phyloP scores from a whole-genome alignment of 2,888 invertebrate species.

The Miltochrista miniata region DNA sequence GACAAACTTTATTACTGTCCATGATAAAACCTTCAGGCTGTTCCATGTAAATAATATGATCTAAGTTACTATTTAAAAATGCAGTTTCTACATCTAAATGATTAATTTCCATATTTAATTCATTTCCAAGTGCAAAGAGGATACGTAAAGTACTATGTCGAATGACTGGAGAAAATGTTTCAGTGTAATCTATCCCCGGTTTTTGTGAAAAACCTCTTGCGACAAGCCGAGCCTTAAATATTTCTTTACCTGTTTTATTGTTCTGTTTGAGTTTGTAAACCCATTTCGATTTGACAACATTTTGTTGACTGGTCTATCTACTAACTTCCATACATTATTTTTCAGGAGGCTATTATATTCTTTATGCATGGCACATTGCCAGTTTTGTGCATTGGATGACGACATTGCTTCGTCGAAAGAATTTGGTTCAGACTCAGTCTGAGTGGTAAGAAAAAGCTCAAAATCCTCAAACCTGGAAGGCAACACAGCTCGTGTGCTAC shows the following conservation, averaged over 20 bases:
- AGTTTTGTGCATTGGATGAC: background rate
- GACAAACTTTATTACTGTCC: background rate
- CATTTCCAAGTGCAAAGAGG: conserved; percentile 1
- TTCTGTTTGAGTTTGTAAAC: background rate
- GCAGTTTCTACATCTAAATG: conserved; percentile 7
- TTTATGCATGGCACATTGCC: conserved; percentile 2
- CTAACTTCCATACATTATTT: conserved; percentile 2
- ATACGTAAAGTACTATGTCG: conserved; percentile 8
- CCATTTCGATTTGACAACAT: background rate
- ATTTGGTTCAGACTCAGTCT: background rate
- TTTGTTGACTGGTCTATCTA: background rate
- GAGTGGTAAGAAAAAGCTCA: background rate
- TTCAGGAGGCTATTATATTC: conserved; percentile 4
- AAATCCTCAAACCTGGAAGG: background rate
- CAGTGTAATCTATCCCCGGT: conserved; percentile 6
- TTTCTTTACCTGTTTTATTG: background rate
- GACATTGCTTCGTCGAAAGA: conserved; percentile 1
- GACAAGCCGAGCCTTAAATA: conserved; percentile 8
- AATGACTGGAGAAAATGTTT: conserved; percentile 12
- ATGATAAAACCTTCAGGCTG: conserved; percentile 3
- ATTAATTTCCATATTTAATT: conserved; percentile 1
- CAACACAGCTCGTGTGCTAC: background rate
- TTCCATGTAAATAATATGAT: conserved; percentile 5
- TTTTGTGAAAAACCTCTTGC: conserved; percentile 6
- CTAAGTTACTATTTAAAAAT: conserved; percentile 2